Conservation (phyloP, 2,797 vertebrate species). For the Sus cebifrons region DNA sequence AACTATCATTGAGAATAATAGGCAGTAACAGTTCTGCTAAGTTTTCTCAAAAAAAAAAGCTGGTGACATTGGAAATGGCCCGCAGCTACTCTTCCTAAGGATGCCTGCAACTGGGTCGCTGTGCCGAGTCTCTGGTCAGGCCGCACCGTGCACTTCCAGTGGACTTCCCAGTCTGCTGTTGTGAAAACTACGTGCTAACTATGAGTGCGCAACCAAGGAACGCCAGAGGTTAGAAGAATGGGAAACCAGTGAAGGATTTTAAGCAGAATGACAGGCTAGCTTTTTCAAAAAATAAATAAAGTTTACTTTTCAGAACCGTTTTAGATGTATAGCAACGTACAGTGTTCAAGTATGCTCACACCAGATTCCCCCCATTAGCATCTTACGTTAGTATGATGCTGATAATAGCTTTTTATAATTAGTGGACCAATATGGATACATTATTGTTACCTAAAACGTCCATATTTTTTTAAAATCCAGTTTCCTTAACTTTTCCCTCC, state of each 20-base stretch:
- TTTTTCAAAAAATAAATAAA: neutral
- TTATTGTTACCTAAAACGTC: neutral
- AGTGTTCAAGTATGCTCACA: neutral
- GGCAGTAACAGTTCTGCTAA: neutral
- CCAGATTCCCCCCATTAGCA: neutral
- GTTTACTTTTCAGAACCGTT: neutral
- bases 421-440: neutral
- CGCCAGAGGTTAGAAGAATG: neutral
- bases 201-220: neutral
- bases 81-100: neutral
- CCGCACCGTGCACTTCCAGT: neutral
- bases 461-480: neutral
- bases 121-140: neutral
- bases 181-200: neutral
- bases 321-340: neutral
- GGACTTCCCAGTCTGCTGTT: neutral
- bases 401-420: neutral
- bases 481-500: neutral
- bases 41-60: neutral
- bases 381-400: neutral
- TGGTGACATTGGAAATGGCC: neutral
- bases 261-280: neutral
- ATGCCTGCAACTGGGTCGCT: neutral
- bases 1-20: neutral
- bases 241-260: neutral